Evolutionary conservation across 2,888 invertebrate species (phyloP).

Genomic region (Tiphia femorata): DNA sequence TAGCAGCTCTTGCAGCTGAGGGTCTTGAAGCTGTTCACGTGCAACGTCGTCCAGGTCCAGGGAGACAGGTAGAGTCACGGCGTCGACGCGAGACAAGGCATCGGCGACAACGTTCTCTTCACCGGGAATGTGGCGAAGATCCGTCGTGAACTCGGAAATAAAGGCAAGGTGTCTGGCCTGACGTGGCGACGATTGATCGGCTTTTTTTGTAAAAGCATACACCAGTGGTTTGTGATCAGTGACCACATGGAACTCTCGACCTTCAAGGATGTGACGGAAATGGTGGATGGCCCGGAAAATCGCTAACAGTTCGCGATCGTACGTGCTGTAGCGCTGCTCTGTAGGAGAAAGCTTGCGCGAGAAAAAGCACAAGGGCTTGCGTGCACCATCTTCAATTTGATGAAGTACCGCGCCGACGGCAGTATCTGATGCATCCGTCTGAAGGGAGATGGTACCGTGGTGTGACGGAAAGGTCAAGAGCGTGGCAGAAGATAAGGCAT

Average conservation of each 20-base stretch:
- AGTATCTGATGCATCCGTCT: neutral
- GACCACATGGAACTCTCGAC: neutral
- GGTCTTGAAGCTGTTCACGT: neutral
- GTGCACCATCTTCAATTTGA: neutral
- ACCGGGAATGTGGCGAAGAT: neutral
- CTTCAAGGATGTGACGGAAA: neutral
- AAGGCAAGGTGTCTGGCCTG: neutral
- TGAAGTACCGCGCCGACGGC: neutral
- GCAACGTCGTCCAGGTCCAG: neutral
- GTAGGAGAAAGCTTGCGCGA: neutral
- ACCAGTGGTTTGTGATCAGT: constrained; percentile 4
- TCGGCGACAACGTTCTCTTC: neutral
- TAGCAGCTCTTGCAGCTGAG: neutral
- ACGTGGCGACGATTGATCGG: neutral
- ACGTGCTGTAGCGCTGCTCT: neutral
- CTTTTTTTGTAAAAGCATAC: neutral
- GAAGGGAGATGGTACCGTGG: neutral
- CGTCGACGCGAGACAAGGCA: neutral
- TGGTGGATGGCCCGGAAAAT: neutral
- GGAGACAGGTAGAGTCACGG: neutral
- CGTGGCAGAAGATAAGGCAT: neutral
- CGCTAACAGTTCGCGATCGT: neutral
- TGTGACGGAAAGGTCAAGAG: neutral
- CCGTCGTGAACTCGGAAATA: neutral
- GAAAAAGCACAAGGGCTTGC: neutral